Percentiles rank a stretch among this genome's conserved stretches.
phyloP scores from a whole-genome alignment of 1,140 invertebrate species.

The Cydia pomonella region DNA sequence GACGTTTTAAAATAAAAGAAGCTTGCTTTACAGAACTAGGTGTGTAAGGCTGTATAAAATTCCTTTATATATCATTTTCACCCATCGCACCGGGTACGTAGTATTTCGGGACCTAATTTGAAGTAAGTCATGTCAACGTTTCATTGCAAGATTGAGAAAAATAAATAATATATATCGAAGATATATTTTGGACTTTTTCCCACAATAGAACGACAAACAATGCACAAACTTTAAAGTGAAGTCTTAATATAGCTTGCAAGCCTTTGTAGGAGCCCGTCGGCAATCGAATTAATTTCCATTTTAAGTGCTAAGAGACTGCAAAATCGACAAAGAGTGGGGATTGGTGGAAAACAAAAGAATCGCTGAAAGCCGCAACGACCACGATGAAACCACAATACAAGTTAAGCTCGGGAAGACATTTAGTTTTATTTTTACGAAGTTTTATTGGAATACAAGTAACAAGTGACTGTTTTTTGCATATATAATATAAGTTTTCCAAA shows the following conservation, averaged over 20 bases:
- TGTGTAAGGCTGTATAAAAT: too few relatives aligned
- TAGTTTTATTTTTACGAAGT: background rate
- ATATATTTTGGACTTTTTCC: background rate
- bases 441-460: background rate
- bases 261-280: slow-evolving; percentile 2
- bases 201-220: background rate
- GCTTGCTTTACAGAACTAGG: too few relatives aligned
- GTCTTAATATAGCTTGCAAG: background rate
- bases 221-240: background rate
- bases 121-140: too few relatives aligned
- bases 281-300: slow-evolving; percentile 32
- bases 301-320: slow-evolving; percentile 23
- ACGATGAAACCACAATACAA: background rate
- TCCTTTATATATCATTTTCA: too few relatives aligned
- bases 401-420: background rate
- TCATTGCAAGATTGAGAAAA: too few relatives aligned
- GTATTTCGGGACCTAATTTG: too few relatives aligned
- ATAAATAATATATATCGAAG: background rate
- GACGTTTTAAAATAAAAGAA: too few relatives aligned
- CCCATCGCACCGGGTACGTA: too few relatives aligned
- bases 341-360: slow-evolving; percentile 28
- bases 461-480: background rate
- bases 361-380: background rate
- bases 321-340: slow-evolving; percentile 26
- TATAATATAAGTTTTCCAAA: too few relatives aligned